Percentiles rank a stretch among this genome's conserved stretches.
phyloP scores from a whole-genome alignment of 1,140 invertebrate genomes.

The Hypsibius dujardini region DNA sequence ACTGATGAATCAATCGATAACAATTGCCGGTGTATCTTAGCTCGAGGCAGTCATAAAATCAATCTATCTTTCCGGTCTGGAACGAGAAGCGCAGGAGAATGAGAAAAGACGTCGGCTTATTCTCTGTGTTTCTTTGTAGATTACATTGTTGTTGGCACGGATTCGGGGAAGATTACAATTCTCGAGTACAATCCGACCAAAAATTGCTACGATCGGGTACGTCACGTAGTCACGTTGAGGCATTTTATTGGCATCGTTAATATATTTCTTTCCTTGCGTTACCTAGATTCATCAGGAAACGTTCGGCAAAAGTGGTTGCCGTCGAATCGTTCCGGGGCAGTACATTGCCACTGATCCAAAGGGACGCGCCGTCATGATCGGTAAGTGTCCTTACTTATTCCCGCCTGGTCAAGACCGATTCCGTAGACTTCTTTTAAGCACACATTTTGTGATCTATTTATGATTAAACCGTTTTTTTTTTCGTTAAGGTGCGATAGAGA shows the following conservation, averaged over 20 bases:
- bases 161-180: constrained; percentile 94
- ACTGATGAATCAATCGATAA: too few species aligned
- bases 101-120: too few species aligned
- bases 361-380: constrained; percentile 95
- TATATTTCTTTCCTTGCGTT: too few species aligned
- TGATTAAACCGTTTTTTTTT: constrained; percentile 21
- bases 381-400: constrained; percentile 36
- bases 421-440: too few species aligned
- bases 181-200: constrained; percentile 88
- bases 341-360: constrained; percentile 97
- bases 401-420: too few species aligned
- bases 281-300: constrained; percentile 89
- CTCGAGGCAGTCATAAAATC: too few species aligned
- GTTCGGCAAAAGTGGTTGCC: constrained; percentile 94
- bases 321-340: constrained; percentile 93
- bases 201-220: constrained; percentile 63
- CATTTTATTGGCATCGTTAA: too few species aligned
- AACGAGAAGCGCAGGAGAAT: too few species aligned
- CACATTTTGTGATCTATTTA: constrained; percentile 17
- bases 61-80: too few species aligned
- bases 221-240: constrained; percentile 18
- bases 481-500: constrained; percentile 68
- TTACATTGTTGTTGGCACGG: constrained; percentile 92
- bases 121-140: too few species aligned
- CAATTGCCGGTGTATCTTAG: too few species aligned